Conservation (phyloP, 2,888 invertebrate genomes). For the Pasiphila rectangulata region DNA sequence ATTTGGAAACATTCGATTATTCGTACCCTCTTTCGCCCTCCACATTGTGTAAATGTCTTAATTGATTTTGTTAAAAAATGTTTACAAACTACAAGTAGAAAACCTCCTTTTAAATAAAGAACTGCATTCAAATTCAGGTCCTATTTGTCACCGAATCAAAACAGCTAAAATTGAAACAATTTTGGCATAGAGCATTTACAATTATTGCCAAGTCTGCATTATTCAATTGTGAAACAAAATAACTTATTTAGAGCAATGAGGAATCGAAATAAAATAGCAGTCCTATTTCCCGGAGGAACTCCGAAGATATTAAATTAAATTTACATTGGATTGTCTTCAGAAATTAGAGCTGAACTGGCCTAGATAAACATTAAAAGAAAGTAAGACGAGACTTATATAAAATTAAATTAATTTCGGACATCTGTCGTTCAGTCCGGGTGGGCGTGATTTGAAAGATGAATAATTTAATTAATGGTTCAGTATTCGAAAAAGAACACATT, state of each 20-base stretch:
- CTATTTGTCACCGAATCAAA: no score
- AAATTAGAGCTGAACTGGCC: conserved; percentile 46
- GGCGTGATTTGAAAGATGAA: conserved; percentile 59
- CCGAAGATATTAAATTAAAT: conserved; percentile 56
- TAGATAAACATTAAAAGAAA: conserved; percentile 66
- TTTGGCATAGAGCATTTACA: no score
- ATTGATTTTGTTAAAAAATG: no score
- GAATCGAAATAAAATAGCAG: conserved; percentile 42
- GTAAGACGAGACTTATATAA: conserved; percentile 61
- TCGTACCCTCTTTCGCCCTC: no score
- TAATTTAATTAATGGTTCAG: conserved; percentile 56
- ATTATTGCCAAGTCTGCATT: no score
- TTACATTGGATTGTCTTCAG: conserved; percentile 54
- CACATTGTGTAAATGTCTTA: no score
- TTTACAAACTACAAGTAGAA: no score
- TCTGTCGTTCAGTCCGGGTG: conserved; percentile 61
- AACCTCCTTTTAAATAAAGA: no score
- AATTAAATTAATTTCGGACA: conserved; percentile 73
- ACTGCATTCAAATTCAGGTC: no score
- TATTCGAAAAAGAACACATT: conserved; percentile 36
- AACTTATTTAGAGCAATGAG: conserved; percentile 47
- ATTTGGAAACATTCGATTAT: no score
- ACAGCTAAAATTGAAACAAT: no score
- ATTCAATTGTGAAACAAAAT: no score
- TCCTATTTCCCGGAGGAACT: conserved; percentile 43